Evolutionary conservation across 2,113 vertebrate species (phyloP).

Genomic region (Telmatochromis brachygnathus): DNA sequence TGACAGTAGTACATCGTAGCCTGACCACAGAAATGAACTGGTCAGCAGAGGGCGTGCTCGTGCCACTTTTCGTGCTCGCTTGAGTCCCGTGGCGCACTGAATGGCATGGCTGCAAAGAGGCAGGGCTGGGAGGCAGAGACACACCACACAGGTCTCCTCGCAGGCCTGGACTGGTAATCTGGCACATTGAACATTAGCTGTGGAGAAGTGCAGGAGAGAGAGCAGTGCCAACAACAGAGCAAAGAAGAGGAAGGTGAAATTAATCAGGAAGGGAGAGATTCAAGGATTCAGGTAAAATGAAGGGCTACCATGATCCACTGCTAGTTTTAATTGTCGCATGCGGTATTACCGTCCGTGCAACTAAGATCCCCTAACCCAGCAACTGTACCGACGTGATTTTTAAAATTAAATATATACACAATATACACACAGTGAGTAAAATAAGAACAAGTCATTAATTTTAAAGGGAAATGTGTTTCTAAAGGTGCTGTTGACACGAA

Average conservation of each 20-base stretch:
- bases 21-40: background rate
- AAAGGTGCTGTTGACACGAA: background rate
- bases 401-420: background rate
- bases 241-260: background rate
- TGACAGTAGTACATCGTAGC: background rate
- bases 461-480: background rate
- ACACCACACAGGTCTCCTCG: background rate
- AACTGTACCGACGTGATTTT: background rate
- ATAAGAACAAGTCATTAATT: background rate
- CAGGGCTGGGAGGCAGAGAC: constrained; percentile 10
- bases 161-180: background rate
- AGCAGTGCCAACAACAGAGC: background rate
- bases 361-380: background rate
- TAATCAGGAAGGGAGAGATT: background rate
- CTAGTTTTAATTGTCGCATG: background rate
- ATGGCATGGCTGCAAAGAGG: background rate
- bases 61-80: background rate
- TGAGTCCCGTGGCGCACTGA: background rate
- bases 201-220: background rate
- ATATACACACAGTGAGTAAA: background rate
- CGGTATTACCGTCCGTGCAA: background rate
- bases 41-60: background rate
- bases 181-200: background rate
- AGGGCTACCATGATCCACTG: background rate
- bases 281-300: background rate